Evolutionary conservation across 2,888 invertebrate species (phyloP).

Genomic region (Marasmarcha lunaedactyla): DNA sequence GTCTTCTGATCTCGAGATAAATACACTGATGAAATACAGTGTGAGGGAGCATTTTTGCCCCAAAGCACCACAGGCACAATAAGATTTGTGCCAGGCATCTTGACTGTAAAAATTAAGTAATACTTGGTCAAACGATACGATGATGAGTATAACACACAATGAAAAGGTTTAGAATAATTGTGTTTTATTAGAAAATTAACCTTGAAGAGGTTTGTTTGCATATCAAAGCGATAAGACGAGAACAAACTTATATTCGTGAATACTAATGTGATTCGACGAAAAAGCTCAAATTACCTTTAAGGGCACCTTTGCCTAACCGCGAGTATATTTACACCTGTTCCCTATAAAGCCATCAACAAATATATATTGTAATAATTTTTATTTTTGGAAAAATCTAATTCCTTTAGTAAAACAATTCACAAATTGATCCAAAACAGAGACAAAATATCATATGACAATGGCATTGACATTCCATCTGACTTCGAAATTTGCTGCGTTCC

Average conservation of each 20-base stretch:
- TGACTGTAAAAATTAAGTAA: neutral
- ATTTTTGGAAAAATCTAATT: no score
- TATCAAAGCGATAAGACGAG: constrained; percentile 36
- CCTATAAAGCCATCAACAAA: no score
- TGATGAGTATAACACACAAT: neutral
- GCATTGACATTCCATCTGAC: no score
- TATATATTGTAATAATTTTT: no score
- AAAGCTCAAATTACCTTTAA: no score
- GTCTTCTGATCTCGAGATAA: constrained; percentile 92
- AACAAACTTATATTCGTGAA: constrained; percentile 11
- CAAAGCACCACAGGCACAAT: constrained; percentile 98
- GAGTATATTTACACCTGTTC: no score
- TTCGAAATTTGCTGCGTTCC: no score
- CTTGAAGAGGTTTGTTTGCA: constrained; percentile 42
- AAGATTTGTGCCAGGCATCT: constrained; percentile 86
- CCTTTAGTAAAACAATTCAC: no score
- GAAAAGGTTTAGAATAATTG: no score
- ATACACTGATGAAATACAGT: constrained; percentile 94
- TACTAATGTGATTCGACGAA: constrained; percentile 11
- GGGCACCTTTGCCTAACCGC: no score
- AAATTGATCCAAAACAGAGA: no score
- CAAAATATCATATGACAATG: no score
- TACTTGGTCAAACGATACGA: neutral
- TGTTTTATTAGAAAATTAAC: constrained; percentile 20
- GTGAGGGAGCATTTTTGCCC: constrained; percentile 96